Conservation (phyloP, 2,888 invertebrate species). For the Tyria jacobaeae region DNA sequence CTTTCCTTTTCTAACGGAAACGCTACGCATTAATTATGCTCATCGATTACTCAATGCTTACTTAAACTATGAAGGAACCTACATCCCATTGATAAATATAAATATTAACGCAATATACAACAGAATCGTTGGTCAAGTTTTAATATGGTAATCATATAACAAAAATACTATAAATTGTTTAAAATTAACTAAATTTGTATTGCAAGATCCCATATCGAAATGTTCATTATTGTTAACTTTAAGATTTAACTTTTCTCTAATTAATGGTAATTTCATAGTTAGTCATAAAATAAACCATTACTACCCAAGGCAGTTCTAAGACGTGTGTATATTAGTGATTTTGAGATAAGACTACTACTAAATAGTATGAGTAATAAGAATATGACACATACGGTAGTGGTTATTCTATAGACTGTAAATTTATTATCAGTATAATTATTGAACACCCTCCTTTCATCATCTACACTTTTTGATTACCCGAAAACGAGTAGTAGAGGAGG, state of each 20-base stretch:
- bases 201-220: too few relatives aligned
- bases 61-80: slow-evolving; percentile 53
- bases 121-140: slow-evolving; percentile 30
- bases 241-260: background rate
- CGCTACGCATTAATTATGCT: slow-evolving; percentile 71
- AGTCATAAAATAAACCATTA: background rate
- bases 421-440: too few relatives aligned
- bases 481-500: too few relatives aligned
- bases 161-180: slow-evolving; percentile 13
- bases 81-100: slow-evolving; percentile 48
- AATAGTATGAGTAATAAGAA: too few relatives aligned
- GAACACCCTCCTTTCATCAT: too few relatives aligned
- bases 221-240: background rate
- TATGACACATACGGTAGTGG: too few relatives aligned
- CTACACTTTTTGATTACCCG: too few relatives aligned
- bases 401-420: too few relatives aligned
- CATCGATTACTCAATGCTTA: slow-evolving; percentile 72
- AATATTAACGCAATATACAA: slow-evolving; percentile 43
- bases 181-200: too few relatives aligned
- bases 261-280: background rate
- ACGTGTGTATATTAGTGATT: background rate
- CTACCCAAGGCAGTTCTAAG: too few relatives aligned
- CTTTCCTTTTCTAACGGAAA: slow-evolving; percentile 80
- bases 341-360: too few relatives aligned
- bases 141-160: slow-evolving; percentile 20